Evolutionary conservation across 2,888 invertebrate species (phyloP).

Genomic region (Tuberolachnus salignus): DNA sequence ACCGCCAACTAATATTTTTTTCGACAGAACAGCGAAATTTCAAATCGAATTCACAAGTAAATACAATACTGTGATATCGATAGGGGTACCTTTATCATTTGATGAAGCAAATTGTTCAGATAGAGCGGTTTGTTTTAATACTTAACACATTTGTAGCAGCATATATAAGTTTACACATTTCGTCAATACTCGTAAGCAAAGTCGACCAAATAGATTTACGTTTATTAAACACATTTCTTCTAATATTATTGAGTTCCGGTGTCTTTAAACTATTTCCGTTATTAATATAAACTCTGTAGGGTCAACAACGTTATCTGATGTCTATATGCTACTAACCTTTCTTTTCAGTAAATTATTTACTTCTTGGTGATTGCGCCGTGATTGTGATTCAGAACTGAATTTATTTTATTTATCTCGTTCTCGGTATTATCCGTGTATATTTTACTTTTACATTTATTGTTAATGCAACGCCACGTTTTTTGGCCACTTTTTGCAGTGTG

Average conservation of each 20-base stretch:
- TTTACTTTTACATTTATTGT: conserved; percentile 8
- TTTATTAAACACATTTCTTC: not conserved
- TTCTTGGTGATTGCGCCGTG: not conserved
- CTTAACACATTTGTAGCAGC: not conserved
- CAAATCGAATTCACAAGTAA: not conserved
- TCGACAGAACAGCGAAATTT: not conserved
- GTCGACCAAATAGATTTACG: not conserved
- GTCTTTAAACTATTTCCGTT: not conserved
- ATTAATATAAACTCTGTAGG: not conserved
- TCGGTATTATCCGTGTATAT: not conserved
- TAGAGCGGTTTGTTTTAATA: conserved; percentile 2
- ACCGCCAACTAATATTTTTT: not conserved
- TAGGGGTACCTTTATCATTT: not conserved
- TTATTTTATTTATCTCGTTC: not conserved
- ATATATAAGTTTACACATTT: not conserved
- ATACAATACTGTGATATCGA: not conserved
- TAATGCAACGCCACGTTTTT: conserved; percentile 5
- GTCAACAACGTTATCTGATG: not conserved
- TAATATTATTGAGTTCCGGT: not conserved
- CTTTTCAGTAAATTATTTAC: conserved; percentile 14
- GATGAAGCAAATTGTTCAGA: not conserved
- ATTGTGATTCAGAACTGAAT: conserved; percentile 3
- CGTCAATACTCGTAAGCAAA: not conserved
- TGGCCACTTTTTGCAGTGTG: not conserved
- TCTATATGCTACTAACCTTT: conserved; percentile 9